Percentiles rank a stretch among this genome's conserved stretches.
phyloP scores from a whole-genome alignment of 2,113 vertebrate genomes.

The Phalacrocorax carbo region DNA sequence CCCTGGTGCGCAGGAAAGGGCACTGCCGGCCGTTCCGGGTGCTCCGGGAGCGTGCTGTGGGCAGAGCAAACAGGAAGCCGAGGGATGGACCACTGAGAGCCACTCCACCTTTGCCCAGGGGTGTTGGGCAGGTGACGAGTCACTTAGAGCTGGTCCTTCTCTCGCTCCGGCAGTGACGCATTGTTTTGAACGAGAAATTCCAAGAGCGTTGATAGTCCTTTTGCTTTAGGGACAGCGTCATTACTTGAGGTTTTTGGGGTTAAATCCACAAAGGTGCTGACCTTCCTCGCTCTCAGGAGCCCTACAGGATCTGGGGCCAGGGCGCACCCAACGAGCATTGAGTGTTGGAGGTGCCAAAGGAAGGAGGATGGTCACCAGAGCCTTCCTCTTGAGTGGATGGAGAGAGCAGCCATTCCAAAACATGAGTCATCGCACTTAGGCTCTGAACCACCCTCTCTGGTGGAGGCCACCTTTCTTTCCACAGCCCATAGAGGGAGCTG shows the following conservation, averaged over 20 bases:
- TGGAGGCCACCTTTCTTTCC: background rate
- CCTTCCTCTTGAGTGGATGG: background rate
- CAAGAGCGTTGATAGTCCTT: constrained; percentile 19
- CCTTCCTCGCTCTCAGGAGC: background rate
- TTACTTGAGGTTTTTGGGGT: constrained; percentile 41
- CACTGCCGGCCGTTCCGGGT: background rate
- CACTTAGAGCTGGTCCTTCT: constrained; percentile 10
- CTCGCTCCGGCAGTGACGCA: background rate
- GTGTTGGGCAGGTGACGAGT: constrained; percentile 17
- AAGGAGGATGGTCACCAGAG: background rate
- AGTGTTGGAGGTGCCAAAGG: background rate
- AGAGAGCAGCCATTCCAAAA: background rate
- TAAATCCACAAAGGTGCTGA: background rate
- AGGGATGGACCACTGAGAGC: constrained; percentile 36
- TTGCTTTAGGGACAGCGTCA: background rate
- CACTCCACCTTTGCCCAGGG: constrained; percentile 38
- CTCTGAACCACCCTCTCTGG: background rate
- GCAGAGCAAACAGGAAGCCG: constrained; percentile 59
- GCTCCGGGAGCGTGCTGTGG: background rate
- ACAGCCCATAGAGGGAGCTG: constrained; percentile 56
- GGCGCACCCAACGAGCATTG: background rate
- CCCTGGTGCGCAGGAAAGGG: background rate
- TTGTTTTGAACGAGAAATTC: constrained; percentile 53
- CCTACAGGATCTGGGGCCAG: background rate
- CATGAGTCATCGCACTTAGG: background rate